These are phyloP conservation scores for Acleris laterana DNA, from an alignment of 2,888 invertebrate species.

Conservation along the genomic window DNA sequence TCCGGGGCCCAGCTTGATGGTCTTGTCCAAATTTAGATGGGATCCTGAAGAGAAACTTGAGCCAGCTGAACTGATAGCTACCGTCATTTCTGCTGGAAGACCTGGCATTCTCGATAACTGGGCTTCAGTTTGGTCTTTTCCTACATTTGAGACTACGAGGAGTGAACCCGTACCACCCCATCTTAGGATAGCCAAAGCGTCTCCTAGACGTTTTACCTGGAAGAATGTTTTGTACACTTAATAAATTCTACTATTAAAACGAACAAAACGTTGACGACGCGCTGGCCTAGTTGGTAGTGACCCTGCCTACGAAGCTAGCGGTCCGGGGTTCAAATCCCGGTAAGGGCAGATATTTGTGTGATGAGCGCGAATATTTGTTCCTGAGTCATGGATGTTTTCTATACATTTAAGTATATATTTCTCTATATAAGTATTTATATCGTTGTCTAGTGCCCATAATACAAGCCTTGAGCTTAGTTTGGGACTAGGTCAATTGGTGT, in stretches of 20 bases:
- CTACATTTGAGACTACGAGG: conserved; percentile 76
- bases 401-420: too few relatives aligned
- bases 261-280: too few relatives aligned
- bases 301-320: too few relatives aligned
- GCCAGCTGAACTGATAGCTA: conserved; percentile 65
- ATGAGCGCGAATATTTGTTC: too few relatives aligned
- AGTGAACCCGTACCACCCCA: conserved; percentile 74
- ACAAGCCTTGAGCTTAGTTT: too few relatives aligned
- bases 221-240: conserved; percentile 39
- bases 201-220: conserved; percentile 84
- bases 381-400: too few relatives aligned
- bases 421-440: too few relatives aligned
- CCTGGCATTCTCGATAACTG: conserved; percentile 75
- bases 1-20: conserved; percentile 62
- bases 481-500: too few relatives aligned
- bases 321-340: too few relatives aligned
- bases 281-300: too few relatives aligned
- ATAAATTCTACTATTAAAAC: not conserved
- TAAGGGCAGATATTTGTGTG: too few relatives aligned
- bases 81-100: conserved; percentile 67
- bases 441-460: too few relatives aligned
- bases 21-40: conserved; percentile 61
- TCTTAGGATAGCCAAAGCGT: conserved; percentile 63
- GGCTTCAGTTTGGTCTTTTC: conserved; percentile 64
- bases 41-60: conserved; percentile 62